These are phyloP conservation scores for Aethes cnicana DNA, from an alignment of 2,888 invertebrate genomes.

Conservation along the genomic window DNA sequence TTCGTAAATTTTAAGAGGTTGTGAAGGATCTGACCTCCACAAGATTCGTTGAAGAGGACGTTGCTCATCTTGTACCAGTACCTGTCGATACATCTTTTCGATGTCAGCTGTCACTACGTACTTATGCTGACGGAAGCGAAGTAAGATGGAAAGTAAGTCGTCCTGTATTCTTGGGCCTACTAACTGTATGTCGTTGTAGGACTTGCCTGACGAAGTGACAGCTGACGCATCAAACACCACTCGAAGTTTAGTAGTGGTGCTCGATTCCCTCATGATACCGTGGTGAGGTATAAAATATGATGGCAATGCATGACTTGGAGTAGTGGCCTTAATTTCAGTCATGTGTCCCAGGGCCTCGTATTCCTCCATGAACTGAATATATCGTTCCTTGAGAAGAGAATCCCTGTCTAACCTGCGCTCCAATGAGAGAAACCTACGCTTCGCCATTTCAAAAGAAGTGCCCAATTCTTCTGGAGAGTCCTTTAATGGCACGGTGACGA, in stretches of 20 bases:
- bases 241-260: constrained; percentile 30
- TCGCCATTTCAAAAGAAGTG: constrained; percentile 36
- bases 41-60: constrained; percentile 30
- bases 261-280: constrained; percentile 29
- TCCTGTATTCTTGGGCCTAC: constrained; percentile 35
- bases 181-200: constrained; percentile 31
- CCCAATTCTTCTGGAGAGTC: constrained; percentile 31
- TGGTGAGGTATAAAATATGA: constrained; percentile 32
- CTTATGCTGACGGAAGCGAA: constrained; percentile 31
- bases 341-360: constrained; percentile 33
- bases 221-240: constrained; percentile 33
- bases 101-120: constrained; percentile 30
- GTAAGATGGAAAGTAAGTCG: constrained; percentile 30
- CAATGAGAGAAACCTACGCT: constrained; percentile 33
- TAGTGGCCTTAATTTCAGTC: constrained; percentile 1
- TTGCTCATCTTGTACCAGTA: constrained; percentile 24
- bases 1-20: no score
- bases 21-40: no score
- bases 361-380: constrained; percentile 31
- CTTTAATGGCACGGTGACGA: constrained; percentile 36
- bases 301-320: background rate
- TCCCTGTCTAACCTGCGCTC: constrained; percentile 27
- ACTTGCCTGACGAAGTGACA: constrained; percentile 24
- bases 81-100: constrained; percentile 33
- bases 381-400: constrained; percentile 17